Base-by-base conservation (phyloP, 1,140 invertebrate genomes). In the Homarus americanus region DNA sequence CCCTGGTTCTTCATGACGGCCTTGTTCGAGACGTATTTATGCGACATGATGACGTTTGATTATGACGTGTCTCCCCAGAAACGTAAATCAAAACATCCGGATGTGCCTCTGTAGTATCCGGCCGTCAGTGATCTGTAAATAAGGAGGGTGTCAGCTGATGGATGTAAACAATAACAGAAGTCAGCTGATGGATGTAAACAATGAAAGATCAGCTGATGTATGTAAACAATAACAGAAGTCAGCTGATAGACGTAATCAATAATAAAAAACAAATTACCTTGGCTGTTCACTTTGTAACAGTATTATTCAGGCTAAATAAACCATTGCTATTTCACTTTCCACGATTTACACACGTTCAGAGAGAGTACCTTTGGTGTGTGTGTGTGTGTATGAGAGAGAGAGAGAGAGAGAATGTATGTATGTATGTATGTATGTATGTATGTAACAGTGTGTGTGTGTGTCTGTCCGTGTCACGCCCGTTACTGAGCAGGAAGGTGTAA, bases 1-100 rank as follows among this genome's bases (percentile, higher is more conserved):
- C 91, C 72, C 76, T 82, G n/a, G 69, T 92, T 84, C 85, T 92
- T 28, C 53, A 92, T 72, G 34, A 88, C 87, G 17, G 79, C 91
- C n/a, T 92, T 92, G 85, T 87, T 92, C 44, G 91, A 87, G 2
- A 92, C 91, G 63, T 87, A 87, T 84, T 87, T 87, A 72, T 92
- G 91, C 15, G 91, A 73, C 91, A 92, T 92, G 44, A 40, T 84
- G 78, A 53, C n/a, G 79, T 28, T 49, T 9, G 1, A 7, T 66
- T n/a, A n/a, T n/a, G n/a, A 3, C 63, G 63, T 28, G 63, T 66
- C 63, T 66, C 63, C 63, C 63, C 24, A 7, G 20, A 0, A 24
- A 66, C 63, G 63, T n/a, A n/a, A n/a, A 32, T 66, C 63, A 66
- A 32, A 66, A 5, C 63, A 66, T 66, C 63, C 63, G 63, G 63